These are phyloP conservation scores for Puntigrus tetrazona DNA, from an alignment of 2,113 vertebrate genomes.

Conservation along the genomic window DNA sequence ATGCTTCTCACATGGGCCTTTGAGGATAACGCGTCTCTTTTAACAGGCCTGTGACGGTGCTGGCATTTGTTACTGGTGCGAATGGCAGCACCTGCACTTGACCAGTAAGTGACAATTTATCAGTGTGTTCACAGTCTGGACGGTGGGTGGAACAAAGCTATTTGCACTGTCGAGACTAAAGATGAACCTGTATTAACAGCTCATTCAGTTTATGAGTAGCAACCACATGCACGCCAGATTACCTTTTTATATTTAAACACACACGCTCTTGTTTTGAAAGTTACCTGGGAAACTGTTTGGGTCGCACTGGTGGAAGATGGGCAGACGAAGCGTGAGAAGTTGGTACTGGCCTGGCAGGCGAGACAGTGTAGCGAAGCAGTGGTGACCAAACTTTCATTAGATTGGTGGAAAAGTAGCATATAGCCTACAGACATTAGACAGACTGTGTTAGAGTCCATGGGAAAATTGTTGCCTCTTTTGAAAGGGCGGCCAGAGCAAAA, in stretches of 20 bases:
- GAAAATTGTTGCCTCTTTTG: constrained; percentile 21
- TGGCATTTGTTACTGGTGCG: constrained; percentile 33
- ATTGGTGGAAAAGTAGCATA: constrained; percentile 49
- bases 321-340: background rate
- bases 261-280: constrained; percentile 14
- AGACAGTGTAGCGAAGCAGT: constrained; percentile 5
- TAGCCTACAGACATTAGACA: constrained; percentile 44
- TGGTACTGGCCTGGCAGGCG: background rate
- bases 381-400: constrained; percentile 33
- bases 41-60: constrained; percentile 14
- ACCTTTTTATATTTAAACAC: constrained; percentile 39
- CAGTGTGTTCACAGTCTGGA: constrained; percentile 20
- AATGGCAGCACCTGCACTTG: background rate
- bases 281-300: constrained; percentile 44
- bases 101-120: constrained; percentile 24
- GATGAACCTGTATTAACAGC: background rate
- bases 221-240: background rate
- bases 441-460: constrained; percentile 10
- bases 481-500: constrained; percentile 20
- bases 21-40: constrained; percentile 5
- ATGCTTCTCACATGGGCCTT: constrained; percentile 22
- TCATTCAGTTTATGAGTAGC: constrained; percentile 14
- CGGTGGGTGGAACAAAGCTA: constrained; percentile 18
- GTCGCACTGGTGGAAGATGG: constrained; percentile 23
- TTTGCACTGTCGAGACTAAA: background rate